Evolutionary conservation across 2,113 vertebrate species (phyloP), one percentile per base, ranked within the genome.

Genomic region (Campylorhamphus procurvoides): DNA sequence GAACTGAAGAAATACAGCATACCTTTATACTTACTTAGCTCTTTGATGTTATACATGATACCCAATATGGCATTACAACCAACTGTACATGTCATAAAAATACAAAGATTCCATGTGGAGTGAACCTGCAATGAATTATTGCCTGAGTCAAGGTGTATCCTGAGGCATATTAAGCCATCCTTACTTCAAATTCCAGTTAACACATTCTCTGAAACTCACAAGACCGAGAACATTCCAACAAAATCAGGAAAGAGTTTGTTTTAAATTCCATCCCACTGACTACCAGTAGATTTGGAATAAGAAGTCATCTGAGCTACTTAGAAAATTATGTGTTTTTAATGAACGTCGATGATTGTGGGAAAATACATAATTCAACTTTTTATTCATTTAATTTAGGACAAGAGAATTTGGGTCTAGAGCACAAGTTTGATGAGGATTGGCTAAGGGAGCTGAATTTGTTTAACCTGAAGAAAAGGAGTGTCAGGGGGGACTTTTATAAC

Each of bases 11-110:
- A 93, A 80, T 90, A 60, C 63, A 63, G 20, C 63, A 86, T 77
- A 91, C 76, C 56, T 92, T 90, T 84, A 91, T 67, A 78, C 37
- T 91, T 50, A 76, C 53, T 90, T 90, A 52, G 68, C 33, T 64
- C 75, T 96, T 93, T 95, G 90, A 96, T 93, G 67, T 83, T 84
- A 39, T 74, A 88, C 46, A 47, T 39, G 79, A 83, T 90, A 80
- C 55, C 50, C 55, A 84, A 75, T 63, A 59, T 77, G 75, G 50
- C 75, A 59, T 91, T 83, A 90, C 63, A 91, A 85, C 59, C 55
- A 80, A 86, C 18, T 10, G 19, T 46, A 94, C 56, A 37, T 78
- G 59, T 40, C 67, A 86, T 83, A 88, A 96, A 96, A 95, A 76
- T 56, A 64, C 55, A 91, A 55, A 84, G 49, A 60, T 75, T 53